These are phyloP conservation scores for Apotomis turbidana DNA, from an alignment of 2,888 invertebrate species.

Conservation along the genomic window DNA sequence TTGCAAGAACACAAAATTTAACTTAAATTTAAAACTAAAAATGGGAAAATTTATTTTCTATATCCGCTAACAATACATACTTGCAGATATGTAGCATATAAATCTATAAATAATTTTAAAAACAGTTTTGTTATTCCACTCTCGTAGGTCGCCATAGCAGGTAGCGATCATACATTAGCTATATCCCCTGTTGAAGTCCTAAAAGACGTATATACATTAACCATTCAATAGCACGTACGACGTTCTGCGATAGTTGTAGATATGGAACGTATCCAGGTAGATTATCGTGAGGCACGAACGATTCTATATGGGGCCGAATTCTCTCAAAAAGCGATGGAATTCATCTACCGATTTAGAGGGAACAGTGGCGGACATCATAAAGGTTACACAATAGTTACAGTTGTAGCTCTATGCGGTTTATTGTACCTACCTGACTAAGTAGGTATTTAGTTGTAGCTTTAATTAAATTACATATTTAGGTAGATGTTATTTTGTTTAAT, in stretches of 20 bases:
- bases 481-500: no score
- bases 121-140: constrained; percentile 59
- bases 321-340: constrained; percentile 41
- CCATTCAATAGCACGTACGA: neutral
- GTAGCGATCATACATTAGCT: constrained; percentile 47
- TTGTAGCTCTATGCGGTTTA: no score
- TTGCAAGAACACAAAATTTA: no score
- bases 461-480: no score
- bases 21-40: no score
- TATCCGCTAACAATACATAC: neutral
- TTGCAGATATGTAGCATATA: neutral
- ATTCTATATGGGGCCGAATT: constrained; percentile 15
- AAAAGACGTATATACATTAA: constrained; percentile 1
- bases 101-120: constrained; percentile 49
- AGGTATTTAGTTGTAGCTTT: no score
- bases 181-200: neutral
- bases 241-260: constrained; percentile 33
- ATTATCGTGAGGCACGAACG: constrained; percentile 31
- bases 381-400: neutral
- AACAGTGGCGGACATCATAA: constrained; percentile 25
- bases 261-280: constrained; percentile 39
- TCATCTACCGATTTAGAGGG: constrained; percentile 21
- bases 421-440: no score
- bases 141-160: constrained; percentile 55
- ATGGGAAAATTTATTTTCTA: no score